Evolutionary conservation across 2,888 invertebrate genomes (phyloP).

Genomic region (Hydrotaea cyrtoneurina): DNA sequence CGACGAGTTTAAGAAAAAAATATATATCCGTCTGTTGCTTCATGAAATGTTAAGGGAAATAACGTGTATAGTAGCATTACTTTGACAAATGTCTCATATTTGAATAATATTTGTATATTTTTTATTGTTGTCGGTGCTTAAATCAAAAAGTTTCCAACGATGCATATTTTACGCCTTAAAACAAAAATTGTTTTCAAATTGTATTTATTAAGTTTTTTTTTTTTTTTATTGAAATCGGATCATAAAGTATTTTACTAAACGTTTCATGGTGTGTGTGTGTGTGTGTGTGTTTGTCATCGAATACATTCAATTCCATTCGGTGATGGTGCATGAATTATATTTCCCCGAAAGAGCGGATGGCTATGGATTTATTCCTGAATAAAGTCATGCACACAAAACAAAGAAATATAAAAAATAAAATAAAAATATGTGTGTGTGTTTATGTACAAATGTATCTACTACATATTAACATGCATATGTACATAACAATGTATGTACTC

Average conservation of each 20-base stretch:
- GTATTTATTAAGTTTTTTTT: slow-evolving; percentile 7
- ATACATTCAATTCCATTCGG: not conserved
- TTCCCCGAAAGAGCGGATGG: not conserved
- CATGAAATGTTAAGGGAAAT: no score
- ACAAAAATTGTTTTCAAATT: not conserved
- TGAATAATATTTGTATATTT: no score
- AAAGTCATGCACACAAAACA: not conserved
- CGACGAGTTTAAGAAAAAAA: no score
- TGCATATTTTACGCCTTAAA: not conserved
- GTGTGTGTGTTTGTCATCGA: not conserved
- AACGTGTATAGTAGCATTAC: no score
- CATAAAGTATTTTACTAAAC: slow-evolving; percentile 3
- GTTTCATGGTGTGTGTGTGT: not conserved
- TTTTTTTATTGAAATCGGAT: slow-evolving; percentile 7
- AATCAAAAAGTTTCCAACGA: not conserved
- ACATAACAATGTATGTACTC: no score
- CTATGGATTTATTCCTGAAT: not conserved
- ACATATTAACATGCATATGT: no score
- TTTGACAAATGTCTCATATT: no score
- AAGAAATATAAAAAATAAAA: no score
- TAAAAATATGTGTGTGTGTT: no score
- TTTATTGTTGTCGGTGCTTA: not conserved
- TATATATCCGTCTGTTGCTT: no score
- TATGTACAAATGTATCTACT: no score
- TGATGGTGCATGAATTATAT: not conserved